Evolutionary conservation across 2,888 invertebrate genomes (phyloP).

Genomic region (Drosophila infuscata): DNA sequence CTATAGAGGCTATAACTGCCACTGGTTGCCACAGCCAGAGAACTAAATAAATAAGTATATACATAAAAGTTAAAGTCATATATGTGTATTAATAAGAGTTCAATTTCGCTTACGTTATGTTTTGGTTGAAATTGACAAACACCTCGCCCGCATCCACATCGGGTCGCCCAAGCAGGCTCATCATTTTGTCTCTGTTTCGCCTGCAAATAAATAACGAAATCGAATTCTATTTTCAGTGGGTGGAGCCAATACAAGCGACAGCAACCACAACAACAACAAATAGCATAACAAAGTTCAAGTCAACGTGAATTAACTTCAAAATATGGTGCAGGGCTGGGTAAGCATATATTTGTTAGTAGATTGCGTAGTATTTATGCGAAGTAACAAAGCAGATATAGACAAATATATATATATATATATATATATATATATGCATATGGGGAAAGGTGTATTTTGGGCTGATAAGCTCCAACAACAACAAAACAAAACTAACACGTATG

Average conservation of each 20-base stretch:
- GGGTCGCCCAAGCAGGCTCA: slow-evolving; percentile 83
- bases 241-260: slow-evolving; percentile 8
- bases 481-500: slow-evolving; percentile 61
- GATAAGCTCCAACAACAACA: slow-evolving; percentile 77
- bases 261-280: slow-evolving; percentile 1
- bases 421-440: slow-evolving; percentile 53
- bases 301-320: slow-evolving; percentile 46
- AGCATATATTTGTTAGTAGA: slow-evolving; percentile 20
- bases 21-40: slow-evolving; percentile 96
- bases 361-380: slow-evolving; percentile 43
- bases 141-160: slow-evolving; percentile 90
- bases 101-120: slow-evolving; percentile 95
- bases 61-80: neutral
- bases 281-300: slow-evolving; percentile 20
- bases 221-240: slow-evolving; percentile 19
- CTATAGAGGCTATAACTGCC: slow-evolving; percentile 96
- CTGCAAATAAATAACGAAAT: slow-evolving; percentile 24
- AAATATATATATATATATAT: neutral
- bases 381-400: slow-evolving; percentile 56
- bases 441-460: slow-evolving; percentile 54
- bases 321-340: slow-evolving; percentile 33
- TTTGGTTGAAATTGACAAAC: slow-evolving; percentile 99
- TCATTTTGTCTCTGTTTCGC: slow-evolving; percentile 61
- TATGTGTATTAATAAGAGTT: neutral
- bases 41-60: slow-evolving; percentile 85